These are phyloP conservation scores for Triplophysa bombifrons DNA, from an alignment of 2,797 vertebrate genomes.

Conservation along the genomic window DNA sequence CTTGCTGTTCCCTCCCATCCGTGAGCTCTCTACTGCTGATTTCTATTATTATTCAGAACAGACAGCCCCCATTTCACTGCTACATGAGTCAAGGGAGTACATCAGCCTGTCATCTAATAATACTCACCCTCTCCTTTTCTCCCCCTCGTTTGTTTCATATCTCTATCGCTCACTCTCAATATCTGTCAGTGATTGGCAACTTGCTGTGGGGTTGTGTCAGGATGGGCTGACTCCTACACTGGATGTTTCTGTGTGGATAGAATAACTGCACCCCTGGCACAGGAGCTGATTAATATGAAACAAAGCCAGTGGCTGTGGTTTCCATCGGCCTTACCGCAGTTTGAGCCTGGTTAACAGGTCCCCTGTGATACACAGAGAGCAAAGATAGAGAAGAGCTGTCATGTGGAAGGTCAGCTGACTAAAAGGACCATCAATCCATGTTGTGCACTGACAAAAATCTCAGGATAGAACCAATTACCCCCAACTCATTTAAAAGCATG, in stretches of 20 bases:
- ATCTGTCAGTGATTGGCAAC: conserved; percentile 41
- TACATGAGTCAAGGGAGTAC: conserved; percentile 47
- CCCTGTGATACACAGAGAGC: conserved; percentile 43
- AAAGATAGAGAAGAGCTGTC: conserved; percentile 20
- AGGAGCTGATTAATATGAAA: conserved; percentile 57
- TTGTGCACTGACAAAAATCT: background rate
- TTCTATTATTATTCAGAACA: conserved; percentile 48
- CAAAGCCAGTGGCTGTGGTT: conserved; percentile 36
- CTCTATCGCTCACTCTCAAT: conserved; percentile 19
- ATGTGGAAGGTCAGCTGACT: conserved; percentile 39
- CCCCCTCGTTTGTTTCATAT: conserved; percentile 5
- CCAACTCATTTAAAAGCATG: background rate
- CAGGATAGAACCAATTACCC: background rate
- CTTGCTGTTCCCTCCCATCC: conserved; percentile 10
- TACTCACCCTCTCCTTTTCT: conserved; percentile 11
- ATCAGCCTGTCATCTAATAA: conserved; percentile 38
- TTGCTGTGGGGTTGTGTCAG: conserved; percentile 46
- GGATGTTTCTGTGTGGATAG: conserved; percentile 45
- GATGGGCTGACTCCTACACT: conserved; percentile 7
- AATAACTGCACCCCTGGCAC: conserved; percentile 53
- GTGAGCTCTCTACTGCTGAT: conserved; percentile 23
- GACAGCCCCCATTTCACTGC: conserved; percentile 35
- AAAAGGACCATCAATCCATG: conserved; percentile 3
- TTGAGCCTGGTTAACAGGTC: conserved; percentile 60
- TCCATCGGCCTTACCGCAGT: conserved; percentile 38